phyloP scores from a whole-genome alignment of 2,888 invertebrate species.

The Argyresthia albistria region DNA sequence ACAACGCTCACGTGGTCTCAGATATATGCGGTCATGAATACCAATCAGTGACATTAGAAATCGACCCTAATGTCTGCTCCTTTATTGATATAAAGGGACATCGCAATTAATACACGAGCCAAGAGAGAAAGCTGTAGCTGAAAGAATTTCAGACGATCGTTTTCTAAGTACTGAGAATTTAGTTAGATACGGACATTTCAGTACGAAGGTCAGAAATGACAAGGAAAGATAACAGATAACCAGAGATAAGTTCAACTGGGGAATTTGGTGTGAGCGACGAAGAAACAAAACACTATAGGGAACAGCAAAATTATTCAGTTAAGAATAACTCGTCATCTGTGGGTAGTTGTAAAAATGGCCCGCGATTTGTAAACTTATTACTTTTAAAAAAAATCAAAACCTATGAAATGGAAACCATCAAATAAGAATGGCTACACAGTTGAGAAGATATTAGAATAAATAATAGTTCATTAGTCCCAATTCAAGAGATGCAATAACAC shows the following conservation, averaged over 20 bases:
- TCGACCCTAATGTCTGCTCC: conserved; percentile 21
- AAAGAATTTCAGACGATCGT: not conserved
- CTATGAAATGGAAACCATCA: no score
- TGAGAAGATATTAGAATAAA: no score
- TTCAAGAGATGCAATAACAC: conserved; percentile 13
- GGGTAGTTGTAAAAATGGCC: no score
- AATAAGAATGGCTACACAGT: no score
- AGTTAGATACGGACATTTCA: not conserved
- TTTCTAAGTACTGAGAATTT: no score
- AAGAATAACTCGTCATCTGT: no score
- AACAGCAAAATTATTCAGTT: not conserved
- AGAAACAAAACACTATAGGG: not conserved
- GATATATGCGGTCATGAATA: conserved; percentile 22
- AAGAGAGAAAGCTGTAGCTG: not conserved
- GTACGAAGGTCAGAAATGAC: conserved; percentile 30
- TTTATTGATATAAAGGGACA: conserved; percentile 16
- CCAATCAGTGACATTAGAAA: conserved; percentile 31
- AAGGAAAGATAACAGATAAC: conserved; percentile 27
- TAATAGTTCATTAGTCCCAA: conserved; percentile 20
- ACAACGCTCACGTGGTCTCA: not conserved
- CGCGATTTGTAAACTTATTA: no score
- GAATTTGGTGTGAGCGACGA: not conserved
- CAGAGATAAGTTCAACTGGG: conserved; percentile 22
- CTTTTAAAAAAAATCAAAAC: no score
- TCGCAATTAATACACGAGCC: no score